phyloP scores from a whole-genome alignment of 1,140 invertebrate species.

The Teleopsis dalmanni region DNA sequence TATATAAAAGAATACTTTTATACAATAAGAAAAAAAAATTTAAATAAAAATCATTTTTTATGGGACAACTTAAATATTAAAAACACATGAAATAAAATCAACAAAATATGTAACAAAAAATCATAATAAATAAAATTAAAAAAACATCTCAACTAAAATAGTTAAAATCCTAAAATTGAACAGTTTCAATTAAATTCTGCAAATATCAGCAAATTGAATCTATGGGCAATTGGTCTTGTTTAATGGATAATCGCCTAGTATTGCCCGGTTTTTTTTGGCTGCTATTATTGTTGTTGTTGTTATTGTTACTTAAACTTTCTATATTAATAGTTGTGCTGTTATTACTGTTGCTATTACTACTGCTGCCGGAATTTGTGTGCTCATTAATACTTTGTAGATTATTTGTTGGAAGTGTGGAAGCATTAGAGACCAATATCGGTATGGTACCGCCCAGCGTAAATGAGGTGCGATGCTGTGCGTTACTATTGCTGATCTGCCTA shows the following conservation, averaged over 20 bases:
- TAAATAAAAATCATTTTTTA: too few relatives aligned
- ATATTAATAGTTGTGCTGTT: slow-evolving; percentile 23
- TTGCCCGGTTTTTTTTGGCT: slow-evolving; percentile 22
- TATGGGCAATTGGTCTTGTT: slow-evolving; percentile 41
- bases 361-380: slow-evolving; percentile 40
- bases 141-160: neutral
- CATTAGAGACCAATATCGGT: slow-evolving; percentile 16
- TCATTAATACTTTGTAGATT: slow-evolving; percentile 44
- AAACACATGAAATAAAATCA: neutral
- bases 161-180: slow-evolving; percentile 2
- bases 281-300: slow-evolving; percentile 9
- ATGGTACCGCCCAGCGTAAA: slow-evolving; percentile 37
- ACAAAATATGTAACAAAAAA: neutral
- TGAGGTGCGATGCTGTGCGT: slow-evolving; percentile 24
- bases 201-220: slow-evolving; percentile 43
- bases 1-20: too few relatives aligned
- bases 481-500: slow-evolving; percentile 17
- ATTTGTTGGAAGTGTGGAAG: too few relatives aligned
- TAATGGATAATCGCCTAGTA: slow-evolving; percentile 38
- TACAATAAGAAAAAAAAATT: too few relatives aligned
- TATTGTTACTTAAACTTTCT: slow-evolving; percentile 1
- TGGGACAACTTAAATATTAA: too few relatives aligned
- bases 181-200: slow-evolving; percentile 7
- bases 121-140: neutral
- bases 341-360: slow-evolving; percentile 28